Evolutionary conservation across 2,888 invertebrate genomes (phyloP).

Genomic region (Pammene aurita): DNA sequence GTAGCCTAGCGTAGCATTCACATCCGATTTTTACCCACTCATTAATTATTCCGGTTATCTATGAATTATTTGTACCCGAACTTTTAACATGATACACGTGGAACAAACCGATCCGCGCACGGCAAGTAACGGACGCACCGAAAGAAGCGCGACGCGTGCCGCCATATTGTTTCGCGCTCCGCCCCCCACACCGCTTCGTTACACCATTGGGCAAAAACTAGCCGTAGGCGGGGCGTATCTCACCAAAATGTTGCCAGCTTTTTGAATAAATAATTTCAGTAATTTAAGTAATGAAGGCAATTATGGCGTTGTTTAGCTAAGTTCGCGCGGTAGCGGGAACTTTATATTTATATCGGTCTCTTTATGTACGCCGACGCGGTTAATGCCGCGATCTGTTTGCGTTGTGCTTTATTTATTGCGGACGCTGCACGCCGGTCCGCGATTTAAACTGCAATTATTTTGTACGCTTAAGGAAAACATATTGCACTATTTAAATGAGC

Average conservation of each 20-base stretch:
- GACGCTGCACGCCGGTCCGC: slow-evolving; percentile 73
- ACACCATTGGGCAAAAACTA: slow-evolving; percentile 62
- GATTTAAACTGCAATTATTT: slow-evolving; percentile 82
- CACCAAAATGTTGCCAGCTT: slow-evolving; percentile 82
- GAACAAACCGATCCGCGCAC: slow-evolving; percentile 55
- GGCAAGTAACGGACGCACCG: slow-evolving; percentile 51
- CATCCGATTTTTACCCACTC: slow-evolving; percentile 27
- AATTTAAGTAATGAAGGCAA: slow-evolving; percentile 84
- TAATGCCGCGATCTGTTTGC: slow-evolving; percentile 83
- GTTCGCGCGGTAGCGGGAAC: slow-evolving; percentile 82
- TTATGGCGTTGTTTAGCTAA: slow-evolving; percentile 84
- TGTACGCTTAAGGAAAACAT: slow-evolving; percentile 73
- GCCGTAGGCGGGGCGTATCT: slow-evolving; percentile 62
- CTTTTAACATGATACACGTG: slow-evolving; percentile 48
- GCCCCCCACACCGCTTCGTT: slow-evolving; percentile 58
- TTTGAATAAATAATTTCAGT: slow-evolving; percentile 84
- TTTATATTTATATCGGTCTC: slow-evolving; percentile 83
- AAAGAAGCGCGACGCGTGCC: slow-evolving; percentile 54
- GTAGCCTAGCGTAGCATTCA: slow-evolving; percentile 31
- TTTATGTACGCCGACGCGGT: slow-evolving; percentile 83
- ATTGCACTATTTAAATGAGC: slow-evolving; percentile 71
- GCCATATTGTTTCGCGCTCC: slow-evolving; percentile 78
- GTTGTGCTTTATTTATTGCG: slow-evolving; percentile 80
- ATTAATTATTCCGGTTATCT: slow-evolving; percentile 16
- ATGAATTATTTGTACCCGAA: slow-evolving; percentile 43